Conservation (phyloP, 2,888 invertebrate species). For the Pandemis corylana region DNA sequence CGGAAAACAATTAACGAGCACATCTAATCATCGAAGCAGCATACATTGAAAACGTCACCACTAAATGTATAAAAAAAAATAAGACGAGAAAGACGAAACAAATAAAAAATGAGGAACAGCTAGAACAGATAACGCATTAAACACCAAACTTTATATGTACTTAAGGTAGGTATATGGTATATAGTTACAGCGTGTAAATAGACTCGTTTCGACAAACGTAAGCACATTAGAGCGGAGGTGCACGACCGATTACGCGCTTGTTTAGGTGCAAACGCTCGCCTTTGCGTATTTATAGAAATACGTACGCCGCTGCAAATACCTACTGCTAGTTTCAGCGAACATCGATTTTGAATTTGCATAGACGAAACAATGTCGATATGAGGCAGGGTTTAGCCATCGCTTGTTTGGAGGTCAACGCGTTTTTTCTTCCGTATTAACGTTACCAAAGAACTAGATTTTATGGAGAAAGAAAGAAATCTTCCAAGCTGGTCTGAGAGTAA, state of each 20-base stretch:
- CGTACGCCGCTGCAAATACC: conserved; percentile 6
- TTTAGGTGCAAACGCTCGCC: conserved; percentile 36
- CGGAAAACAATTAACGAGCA: too few species aligned
- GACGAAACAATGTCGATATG: not conserved
- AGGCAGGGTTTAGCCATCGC: not conserved
- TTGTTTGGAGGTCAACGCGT: not conserved
- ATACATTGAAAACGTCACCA: too few species aligned
- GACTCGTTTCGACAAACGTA: conserved; percentile 33
- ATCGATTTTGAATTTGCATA: conserved; percentile 8
- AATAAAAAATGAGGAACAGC: not conserved
- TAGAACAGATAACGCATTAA: not conserved
- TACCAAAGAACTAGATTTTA: not conserved
- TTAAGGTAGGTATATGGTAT: not conserved
- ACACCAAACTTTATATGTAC: not conserved
- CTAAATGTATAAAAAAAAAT: too few species aligned
- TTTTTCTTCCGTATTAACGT: not conserved
- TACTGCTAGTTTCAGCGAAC: conserved; percentile 8
- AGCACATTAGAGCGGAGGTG: conserved; percentile 33
- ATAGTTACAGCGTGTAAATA: conserved; percentile 27
- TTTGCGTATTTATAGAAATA: conserved; percentile 34
- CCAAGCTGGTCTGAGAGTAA: too few species aligned
- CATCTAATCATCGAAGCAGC: too few species aligned
- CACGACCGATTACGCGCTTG: conserved; percentile 42
- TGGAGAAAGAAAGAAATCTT: too few species aligned
- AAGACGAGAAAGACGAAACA: too few species aligned